These are phyloP conservation scores for Drosophila formosana DNA, from an alignment of 2,888 invertebrate species.

Conservation along the genomic window DNA sequence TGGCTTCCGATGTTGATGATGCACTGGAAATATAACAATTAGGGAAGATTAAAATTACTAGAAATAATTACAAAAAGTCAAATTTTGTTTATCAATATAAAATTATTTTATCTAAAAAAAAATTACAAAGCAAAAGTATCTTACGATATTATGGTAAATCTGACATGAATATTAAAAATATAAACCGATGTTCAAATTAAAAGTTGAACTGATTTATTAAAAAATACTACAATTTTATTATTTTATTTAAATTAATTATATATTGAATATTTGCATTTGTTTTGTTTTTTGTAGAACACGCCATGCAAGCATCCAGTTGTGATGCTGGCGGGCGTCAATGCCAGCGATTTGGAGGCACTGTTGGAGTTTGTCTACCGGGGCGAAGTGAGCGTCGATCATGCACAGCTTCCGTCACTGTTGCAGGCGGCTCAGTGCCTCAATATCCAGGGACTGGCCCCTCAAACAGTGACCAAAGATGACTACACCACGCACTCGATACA, in stretches of 20 bases:
- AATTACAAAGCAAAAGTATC: too few species aligned
- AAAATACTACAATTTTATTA: too few species aligned
- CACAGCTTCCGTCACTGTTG: conserved; percentile 87
- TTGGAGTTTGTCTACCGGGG: conserved; percentile 88
- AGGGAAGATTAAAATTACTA: too few species aligned
- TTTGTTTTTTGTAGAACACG: conserved; percentile 85
- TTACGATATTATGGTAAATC: too few species aligned
- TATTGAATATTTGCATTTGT: conserved; percentile 10
- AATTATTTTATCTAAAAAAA: too few species aligned
- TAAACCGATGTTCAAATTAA: too few species aligned
- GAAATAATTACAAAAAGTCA: too few species aligned
- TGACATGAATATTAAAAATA: too few species aligned
- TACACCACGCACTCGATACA: conserved; percentile 85
- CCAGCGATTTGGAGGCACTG: conserved; percentile 88
- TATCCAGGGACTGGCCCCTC: conserved; percentile 87
- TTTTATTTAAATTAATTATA: background rate
- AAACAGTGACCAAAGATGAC: conserved; percentile 85
- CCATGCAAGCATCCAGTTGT: conserved; percentile 89
- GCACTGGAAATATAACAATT: too few species aligned
- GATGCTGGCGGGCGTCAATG: conserved; percentile 88
- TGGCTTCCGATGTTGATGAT: background rate
- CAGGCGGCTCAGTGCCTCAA: conserved; percentile 88
- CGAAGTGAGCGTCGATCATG: conserved; percentile 88
- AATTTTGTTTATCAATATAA: too few species aligned
- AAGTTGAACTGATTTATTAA: too few species aligned